phyloP scores from a whole-genome alignment of 2,888 invertebrate species.

The Tyria jacobaeae region DNA sequence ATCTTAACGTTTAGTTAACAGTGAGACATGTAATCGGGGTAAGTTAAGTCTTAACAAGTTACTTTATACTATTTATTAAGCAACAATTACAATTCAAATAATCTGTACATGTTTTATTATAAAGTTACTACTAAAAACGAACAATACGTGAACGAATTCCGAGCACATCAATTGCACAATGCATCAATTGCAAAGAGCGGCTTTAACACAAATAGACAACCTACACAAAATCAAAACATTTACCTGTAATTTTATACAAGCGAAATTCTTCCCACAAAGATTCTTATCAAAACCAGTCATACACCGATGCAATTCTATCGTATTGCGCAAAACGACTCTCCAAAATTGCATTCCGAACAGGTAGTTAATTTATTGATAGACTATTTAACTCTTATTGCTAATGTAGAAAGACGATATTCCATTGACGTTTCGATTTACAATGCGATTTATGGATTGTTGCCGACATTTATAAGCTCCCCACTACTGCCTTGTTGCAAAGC shows the following conservation, averaged over 20 bases:
- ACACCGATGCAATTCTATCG: constrained; percentile 60
- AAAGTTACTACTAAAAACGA: not conserved
- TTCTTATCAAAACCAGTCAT: constrained; percentile 60
- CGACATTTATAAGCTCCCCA: constrained; percentile 20
- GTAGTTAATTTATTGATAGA: constrained; percentile 33
- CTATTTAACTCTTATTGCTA: constrained; percentile 41
- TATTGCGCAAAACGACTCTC: constrained; percentile 63
- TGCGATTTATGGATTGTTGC: constrained; percentile 36
- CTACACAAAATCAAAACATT: constrained; percentile 34
- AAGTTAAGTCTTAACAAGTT: not conserved
- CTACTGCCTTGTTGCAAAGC: not conserved
- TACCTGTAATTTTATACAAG: constrained; percentile 35
- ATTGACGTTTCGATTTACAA: constrained; percentile 38
- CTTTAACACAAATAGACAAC: constrained; percentile 6
- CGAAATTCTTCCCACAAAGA: constrained; percentile 59
- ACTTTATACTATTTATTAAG: too few relatives aligned
- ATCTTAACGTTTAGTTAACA: not conserved
- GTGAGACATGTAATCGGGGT: not conserved
- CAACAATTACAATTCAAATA: too few relatives aligned
- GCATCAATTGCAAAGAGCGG: too few relatives aligned
- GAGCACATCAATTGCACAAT: not conserved
- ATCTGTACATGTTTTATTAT: not conserved
- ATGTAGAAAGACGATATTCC: constrained; percentile 36
- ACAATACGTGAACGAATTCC: not conserved
- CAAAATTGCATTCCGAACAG: constrained; percentile 61